These are phyloP conservation scores for Pyrocoelia pectoralis DNA, from an alignment of 2,888 invertebrate species.

Conservation along the genomic window DNA sequence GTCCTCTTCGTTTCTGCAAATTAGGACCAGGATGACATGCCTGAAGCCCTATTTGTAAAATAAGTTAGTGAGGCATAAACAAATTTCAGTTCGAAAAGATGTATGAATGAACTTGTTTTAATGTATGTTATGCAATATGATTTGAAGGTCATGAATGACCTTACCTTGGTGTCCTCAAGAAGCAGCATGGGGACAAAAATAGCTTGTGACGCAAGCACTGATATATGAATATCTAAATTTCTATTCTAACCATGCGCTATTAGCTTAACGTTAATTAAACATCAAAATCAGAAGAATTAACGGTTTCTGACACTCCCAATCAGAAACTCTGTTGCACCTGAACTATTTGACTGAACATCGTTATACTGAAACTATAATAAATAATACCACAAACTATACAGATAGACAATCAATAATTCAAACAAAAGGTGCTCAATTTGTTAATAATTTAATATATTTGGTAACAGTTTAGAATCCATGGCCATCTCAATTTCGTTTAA, in stretches of 20 bases:
- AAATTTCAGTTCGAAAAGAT: conserved; percentile 1
- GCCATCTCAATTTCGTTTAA: too few relatives aligned
- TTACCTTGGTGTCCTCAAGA: conserved; percentile 59
- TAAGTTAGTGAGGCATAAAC: background rate
- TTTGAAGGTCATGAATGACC: conserved; percentile 41
- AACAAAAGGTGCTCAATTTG: too few relatives aligned
- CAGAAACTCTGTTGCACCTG: too few relatives aligned
- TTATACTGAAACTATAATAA: too few relatives aligned
- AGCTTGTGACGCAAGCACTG: conserved; percentile 50
- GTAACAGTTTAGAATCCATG: too few relatives aligned
- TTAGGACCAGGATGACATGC: conserved; percentile 92
- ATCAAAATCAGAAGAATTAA: background rate
- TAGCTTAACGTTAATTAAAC: background rate
- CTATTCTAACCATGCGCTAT: conserved; percentile 19
- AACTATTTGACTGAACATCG: too few relatives aligned
- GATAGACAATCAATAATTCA: too few relatives aligned
- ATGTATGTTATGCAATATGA: conserved; percentile 15
- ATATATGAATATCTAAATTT: conserved; percentile 8
- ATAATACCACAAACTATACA: too few relatives aligned
- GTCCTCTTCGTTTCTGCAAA: conserved; percentile 85
- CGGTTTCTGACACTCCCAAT: too few relatives aligned
- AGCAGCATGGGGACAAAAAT: conserved; percentile 56
- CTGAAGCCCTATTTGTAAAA: conserved; percentile 71
- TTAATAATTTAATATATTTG: too few relatives aligned
- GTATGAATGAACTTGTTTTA: background rate